Evolutionary conservation across 2,888 invertebrate genomes (phyloP).

Genomic region (Neria commutata): DNA sequence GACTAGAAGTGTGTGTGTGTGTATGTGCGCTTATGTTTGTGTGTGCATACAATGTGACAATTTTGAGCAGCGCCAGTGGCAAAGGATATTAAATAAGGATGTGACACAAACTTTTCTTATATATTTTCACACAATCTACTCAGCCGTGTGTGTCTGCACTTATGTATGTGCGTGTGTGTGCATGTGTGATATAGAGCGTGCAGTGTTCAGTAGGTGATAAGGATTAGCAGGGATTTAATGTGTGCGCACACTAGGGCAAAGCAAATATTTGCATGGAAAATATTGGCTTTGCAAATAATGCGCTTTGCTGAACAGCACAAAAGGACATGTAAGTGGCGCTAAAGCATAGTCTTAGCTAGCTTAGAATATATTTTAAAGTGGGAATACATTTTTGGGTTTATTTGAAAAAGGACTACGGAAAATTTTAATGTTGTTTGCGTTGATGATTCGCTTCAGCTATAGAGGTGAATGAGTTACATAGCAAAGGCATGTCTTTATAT

Average conservation of each 20-base stretch:
- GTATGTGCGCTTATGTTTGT: too few species aligned
- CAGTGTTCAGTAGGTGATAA: constrained; percentile 2
- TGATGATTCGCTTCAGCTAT: too few species aligned
- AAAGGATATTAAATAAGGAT: neutral
- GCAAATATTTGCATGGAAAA: neutral
- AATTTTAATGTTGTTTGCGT: too few species aligned
- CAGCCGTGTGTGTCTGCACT: neutral
- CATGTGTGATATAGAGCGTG: neutral
- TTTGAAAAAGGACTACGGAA: too few species aligned
- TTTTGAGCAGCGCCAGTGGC: neutral
- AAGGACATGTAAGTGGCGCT: too few species aligned
- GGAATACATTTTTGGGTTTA: too few species aligned
- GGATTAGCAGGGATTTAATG: constrained; percentile 1
- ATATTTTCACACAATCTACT: neutral
- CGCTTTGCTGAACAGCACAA: too few species aligned
- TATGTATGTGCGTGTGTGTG: neutral
- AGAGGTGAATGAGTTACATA: too few species aligned
- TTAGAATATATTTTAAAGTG: too few species aligned
- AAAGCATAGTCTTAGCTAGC: neutral
- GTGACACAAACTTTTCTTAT: neutral
- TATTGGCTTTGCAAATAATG: neutral
- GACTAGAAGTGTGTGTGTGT: too few species aligned
- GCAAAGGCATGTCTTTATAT: too few species aligned
- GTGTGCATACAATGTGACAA: constrained; percentile 2
- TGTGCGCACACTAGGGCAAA: neutral